Evolutionary conservation across 2,888 invertebrate genomes (phyloP), one percentile per base, ranked within the genome.

Genomic region (Steinernema hermaphroditum): DNA sequence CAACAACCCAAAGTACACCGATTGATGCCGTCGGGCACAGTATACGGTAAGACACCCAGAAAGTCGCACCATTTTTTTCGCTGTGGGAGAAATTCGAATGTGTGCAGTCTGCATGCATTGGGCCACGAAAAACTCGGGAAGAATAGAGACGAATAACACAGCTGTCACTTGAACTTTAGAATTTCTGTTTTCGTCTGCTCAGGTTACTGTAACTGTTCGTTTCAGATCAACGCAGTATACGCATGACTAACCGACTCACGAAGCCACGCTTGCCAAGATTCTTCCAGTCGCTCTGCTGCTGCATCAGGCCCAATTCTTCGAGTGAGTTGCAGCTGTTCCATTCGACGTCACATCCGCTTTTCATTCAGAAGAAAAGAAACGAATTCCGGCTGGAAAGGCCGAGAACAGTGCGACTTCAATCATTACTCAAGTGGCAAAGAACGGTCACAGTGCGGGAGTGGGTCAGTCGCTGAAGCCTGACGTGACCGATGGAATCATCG

Each of bases 261-360:
- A 62, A 62, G 14, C 62, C 62, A 12, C 29, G 62, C 1, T 19
- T 79, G 78, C 80, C 75, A 22, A 79, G 78, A 44, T 71, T 79
- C 62, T 72, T 79, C 62, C 77, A 75, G 70, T 72, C 71, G 19
- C 44, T 79, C 19, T 79, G 80, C 71, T 79, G 79, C 71, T 79
- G 79, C 46, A 69, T 79, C 9, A 37, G 78, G 44, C 78, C 75
- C 22, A 75, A 34, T 71, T 71, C 54, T 62, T 62, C 62, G 62
- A 62, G 62, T 62, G 19, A 62, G 62, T 2, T 6, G 2, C 24
- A 24, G 4, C 14, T 54, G 14, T 41, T 41, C n/a, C n/a, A n/a
- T n/a, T 19, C 16, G 8, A 46, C 8, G 6, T 9, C 16, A 16
- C 46, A 46, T n/a, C 46, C 6, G 16, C 46, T 6, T 46, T 16